Evolutionary conservation across 1,140 invertebrate species (phyloP), one percentile per base, ranked within the genome.

Genomic region (Danaus melanippus): DNA sequence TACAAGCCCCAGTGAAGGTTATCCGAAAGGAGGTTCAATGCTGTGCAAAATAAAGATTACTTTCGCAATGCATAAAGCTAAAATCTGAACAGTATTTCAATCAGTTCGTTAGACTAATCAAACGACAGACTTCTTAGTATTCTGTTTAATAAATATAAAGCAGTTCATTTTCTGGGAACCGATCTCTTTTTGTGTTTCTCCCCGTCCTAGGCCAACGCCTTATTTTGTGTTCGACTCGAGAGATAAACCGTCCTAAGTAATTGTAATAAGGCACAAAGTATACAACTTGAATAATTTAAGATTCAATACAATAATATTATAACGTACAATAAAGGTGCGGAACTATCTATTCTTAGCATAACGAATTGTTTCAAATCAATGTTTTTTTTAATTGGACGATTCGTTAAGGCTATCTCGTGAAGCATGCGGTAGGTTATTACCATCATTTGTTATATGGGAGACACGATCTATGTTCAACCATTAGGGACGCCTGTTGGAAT

Each of bases 131-230:
- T 75, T 75, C 75, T 71, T 67, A 68, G 75, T 80, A 80, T 60
- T 71, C 66, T 49, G 57, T 63, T 65, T 74, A 79, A 74, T 76
- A 79, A 81, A 81, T 79, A 77, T 74, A 77, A 81, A 77, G 76
- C 70, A 76, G 68, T 63, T 53, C 56, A 55, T 49, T 53, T 77
- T 81, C 76, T 67, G 53, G 61, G 74, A 77, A 81, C 12, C 46
- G 51, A 42, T 53, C 43, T 60, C 53, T 51, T 52, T 56, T 65
- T 66, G 62, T 46, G 53, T 53, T 50, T 57, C 43, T 43, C 50
- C 41, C 47, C 55, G 57, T 60, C 66, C 63, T 65, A 68, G 66
- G 57, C 42, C 60, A 67, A 65, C 21, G 57, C 12, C 60, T 43
- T 55, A 54, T 55, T 41, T 55, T 55, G 48, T 40, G 40, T 21